phyloP scores from a whole-genome alignment of 2,113 vertebrate species.

The Plecturocebus donacophilus region DNA sequence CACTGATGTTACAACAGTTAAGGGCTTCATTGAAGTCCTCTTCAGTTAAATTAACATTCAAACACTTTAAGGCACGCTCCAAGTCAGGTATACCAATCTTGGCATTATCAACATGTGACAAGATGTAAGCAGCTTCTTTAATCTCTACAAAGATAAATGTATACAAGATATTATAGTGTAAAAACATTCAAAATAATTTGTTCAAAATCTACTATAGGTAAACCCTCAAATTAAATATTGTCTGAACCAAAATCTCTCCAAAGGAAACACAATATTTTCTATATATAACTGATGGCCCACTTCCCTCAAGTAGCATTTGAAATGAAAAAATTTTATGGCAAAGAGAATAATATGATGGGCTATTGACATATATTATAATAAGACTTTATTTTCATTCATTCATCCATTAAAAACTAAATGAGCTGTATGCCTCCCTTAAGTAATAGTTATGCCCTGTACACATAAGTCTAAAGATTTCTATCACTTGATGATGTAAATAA shows the following conservation, averaged over 20 bases:
- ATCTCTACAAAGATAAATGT: conserved; percentile 42
- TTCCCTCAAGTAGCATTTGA: conserved; percentile 13
- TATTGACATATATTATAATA: not conserved
- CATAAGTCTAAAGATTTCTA: not conserved
- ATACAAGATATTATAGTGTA: not conserved
- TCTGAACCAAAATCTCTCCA: not conserved
- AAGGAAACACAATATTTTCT: not conserved
- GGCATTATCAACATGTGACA: conserved; percentile 44
- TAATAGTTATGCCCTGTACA: not conserved
- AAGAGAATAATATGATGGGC: not conserved
- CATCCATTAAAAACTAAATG: not conserved
- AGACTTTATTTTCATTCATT: not conserved
- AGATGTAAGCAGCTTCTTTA: conserved; percentile 28
- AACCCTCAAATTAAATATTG: not conserved
- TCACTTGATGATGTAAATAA: not conserved
- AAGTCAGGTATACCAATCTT: conserved; percentile 51
- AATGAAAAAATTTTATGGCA: not conserved
- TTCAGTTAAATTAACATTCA: conserved; percentile 41
- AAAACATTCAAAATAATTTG: not conserved
- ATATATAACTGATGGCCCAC: not conserved
- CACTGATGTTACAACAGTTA: conserved; percentile 16
- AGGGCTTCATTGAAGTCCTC: conserved; percentile 40
- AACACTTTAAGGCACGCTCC: conserved; percentile 13
- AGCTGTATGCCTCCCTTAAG: not conserved
- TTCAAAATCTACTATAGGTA: not conserved